These are phyloP conservation scores for Protobothrops flavoviridis DNA, from an alignment of 2,113 vertebrate genomes.

Conservation along the genomic window DNA sequence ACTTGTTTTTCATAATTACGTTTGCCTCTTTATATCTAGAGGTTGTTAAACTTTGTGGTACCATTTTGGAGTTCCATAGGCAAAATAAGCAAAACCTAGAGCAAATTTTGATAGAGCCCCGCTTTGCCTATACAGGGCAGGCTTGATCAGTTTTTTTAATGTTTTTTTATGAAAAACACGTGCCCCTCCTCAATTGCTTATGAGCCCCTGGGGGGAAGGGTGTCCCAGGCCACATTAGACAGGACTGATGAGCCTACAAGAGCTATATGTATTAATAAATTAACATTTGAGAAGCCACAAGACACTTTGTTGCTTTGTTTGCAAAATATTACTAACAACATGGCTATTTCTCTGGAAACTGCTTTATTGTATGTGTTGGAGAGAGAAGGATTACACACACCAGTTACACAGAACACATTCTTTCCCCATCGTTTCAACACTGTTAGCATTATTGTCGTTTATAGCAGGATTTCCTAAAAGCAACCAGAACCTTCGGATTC, in stretches of 20 bases:
- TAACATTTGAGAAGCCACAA: background rate
- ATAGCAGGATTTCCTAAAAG: background rate
- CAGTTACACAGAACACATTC: background rate
- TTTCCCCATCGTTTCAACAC: background rate
- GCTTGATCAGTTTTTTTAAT: background rate
- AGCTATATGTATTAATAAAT: background rate
- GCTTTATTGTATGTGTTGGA: background rate
- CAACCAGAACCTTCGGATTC: background rate
- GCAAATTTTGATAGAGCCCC: background rate
- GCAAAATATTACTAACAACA: background rate
- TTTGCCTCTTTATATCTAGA: background rate
- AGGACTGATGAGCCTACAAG: background rate
- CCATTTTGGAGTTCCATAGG: background rate
- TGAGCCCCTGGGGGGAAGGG: background rate
- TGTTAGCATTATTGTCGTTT: background rate
- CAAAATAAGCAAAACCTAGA: background rate
- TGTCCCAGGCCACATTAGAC: background rate
- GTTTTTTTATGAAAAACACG: background rate
- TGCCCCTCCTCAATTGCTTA: background rate
- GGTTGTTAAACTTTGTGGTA: background rate
- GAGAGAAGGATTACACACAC: background rate
- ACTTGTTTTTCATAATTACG: background rate
- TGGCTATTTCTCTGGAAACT: background rate
- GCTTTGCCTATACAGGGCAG: background rate
- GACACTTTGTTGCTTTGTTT: background rate